Evolutionary conservation across 1,140 invertebrate genomes (phyloP), one percentile per base, ranked within the genome.

Genomic region (Nasonia vitripennis): DNA sequence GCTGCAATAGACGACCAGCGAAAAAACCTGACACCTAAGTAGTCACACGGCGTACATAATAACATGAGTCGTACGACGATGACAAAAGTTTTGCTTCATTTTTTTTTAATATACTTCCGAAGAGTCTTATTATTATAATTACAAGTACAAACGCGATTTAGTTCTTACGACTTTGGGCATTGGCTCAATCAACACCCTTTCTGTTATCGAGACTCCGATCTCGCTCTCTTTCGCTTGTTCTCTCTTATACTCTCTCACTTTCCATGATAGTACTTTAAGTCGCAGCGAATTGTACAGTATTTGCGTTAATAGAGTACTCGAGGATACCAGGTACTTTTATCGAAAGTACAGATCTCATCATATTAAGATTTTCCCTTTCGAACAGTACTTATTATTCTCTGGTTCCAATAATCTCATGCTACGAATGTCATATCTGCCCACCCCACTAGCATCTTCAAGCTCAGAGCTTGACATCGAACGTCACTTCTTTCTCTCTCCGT

Each of bases 101-200:
- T 78, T 79, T 80, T 78, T 85, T 85, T 85, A 74, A 80, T 81
- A 77, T 81, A 70, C 10, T 86, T 78, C 74, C 80, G 75, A 78
- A 86, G 79, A 81, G 75, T 81, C 81, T 87, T 86, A 87, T 71
- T 71, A 71, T 83, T 62, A 81, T 88, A 87, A 86, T 85, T 86
- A 85, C 86, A 87, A 87, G 84, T 85, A 87, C 83, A 82, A 83
- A 86, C 85, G 85, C 85, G 68, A 86, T 78, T 41, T 86, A 37
- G 74, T 82, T 78, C 48, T 86, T 48, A 70, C 67, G 84, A 86
- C 79, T 81, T 67, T 48, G 41, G 37, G 23, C 67, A 82, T 78
- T 68, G 71, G 37, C 14, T 81, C 12, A 45, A n/a, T 34, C 78
- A 85, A 75, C 45, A 37, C 37, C 71, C 31, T 70, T 70, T 23